Conservation (phyloP, 1,140 invertebrate species). For the Teleopsis dalmanni region DNA sequence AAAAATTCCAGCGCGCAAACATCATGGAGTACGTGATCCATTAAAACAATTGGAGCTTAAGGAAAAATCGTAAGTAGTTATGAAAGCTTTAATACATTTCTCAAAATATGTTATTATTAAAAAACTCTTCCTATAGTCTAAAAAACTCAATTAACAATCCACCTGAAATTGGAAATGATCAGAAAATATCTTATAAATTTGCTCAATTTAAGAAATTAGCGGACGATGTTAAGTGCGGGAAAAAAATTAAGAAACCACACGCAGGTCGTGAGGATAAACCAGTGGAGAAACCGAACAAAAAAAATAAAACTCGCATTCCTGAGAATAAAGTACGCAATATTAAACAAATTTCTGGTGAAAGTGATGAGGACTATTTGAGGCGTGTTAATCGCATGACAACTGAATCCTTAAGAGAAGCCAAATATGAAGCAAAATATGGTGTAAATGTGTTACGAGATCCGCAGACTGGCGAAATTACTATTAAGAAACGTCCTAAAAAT, state of each 20-base stretch:
- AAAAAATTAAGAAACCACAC: slow-evolving; percentile 22
- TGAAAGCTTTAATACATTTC: not conserved
- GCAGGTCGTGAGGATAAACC: slow-evolving; percentile 30
- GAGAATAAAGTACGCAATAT: slow-evolving; percentile 17
- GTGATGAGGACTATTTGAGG: slow-evolving; percentile 43
- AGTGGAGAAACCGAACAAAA: slow-evolving; percentile 15
- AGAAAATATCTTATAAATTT: slow-evolving; percentile 34
- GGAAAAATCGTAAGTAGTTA: slow-evolving; percentile 27
- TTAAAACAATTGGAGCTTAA: slow-evolving; percentile 32
- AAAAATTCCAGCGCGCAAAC: slow-evolving; percentile 41
- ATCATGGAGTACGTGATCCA: slow-evolving; percentile 40
- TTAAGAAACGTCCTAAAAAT: slow-evolving; percentile 46
- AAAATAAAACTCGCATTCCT: not conserved
- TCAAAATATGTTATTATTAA: not conserved
- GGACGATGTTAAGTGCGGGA: slow-evolving; percentile 30
- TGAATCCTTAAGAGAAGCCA: slow-evolving; percentile 47
- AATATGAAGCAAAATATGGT: slow-evolving; percentile 51
- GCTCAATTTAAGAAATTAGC: slow-evolving; percentile 30
- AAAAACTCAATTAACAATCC: slow-evolving; percentile 39
- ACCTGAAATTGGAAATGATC: slow-evolving; percentile 27
- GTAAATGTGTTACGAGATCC: slow-evolving; percentile 49
- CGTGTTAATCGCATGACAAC: slow-evolving; percentile 48
- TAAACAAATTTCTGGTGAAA: slow-evolving; percentile 46
- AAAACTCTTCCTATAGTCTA: slow-evolving; percentile 17
- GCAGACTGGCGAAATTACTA: slow-evolving; percentile 45